Conservation (phyloP, 2,113 vertebrate genomes). For the Trematocara zebra region DNA sequence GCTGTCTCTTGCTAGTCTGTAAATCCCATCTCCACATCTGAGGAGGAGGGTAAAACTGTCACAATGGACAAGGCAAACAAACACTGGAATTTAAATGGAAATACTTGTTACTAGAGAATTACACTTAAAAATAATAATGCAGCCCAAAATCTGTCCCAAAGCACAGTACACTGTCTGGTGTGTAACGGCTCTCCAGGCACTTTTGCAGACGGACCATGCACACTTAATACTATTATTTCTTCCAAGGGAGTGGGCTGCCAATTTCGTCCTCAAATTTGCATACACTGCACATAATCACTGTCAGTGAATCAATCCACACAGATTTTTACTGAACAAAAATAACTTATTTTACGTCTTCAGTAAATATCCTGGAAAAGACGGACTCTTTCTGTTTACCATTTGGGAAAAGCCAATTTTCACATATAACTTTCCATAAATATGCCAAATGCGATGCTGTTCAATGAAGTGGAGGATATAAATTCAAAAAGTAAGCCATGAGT, state of each 20-base stretch:
- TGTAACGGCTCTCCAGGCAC: not conserved
- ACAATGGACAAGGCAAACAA: not conserved
- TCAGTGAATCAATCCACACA: not conserved
- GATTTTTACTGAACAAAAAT: not conserved
- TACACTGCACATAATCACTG: not conserved
- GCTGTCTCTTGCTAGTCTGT: not conserved
- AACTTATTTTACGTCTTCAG: not conserved
- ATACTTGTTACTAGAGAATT: not conserved
- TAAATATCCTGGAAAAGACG: not conserved
- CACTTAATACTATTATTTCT: not conserved
- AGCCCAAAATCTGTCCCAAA: not conserved
- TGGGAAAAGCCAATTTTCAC: not conserved
- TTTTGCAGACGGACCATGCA: not conserved
- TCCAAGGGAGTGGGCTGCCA: not conserved
- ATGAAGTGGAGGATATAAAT: not conserved
- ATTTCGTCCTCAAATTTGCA: conserved; percentile 6
- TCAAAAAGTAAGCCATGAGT: not conserved
- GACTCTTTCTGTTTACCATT: not conserved
- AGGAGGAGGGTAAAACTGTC: not conserved
- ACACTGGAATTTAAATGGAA: not conserved
- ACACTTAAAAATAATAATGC: not conserved
- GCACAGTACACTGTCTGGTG: not conserved
- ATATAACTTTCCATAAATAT: not conserved
- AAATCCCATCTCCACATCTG: not conserved
- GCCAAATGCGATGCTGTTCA: not conserved